phyloP scores from a whole-genome alignment of 2,113 vertebrate species.

The Sus scrofa region T2T-Sscrofa CM000812.6:21331501-21332000 shows the following conservation, averaged over 20 bases:
- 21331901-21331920: not conserved
- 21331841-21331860: not conserved
- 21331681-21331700: not conserved
- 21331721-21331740: not conserved
- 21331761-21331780: not conserved
- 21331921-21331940: not conserved
- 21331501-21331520: not conserved
- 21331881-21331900: not conserved
- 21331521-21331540: not conserved
- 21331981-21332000: not conserved
- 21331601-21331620: constrained; percentile 9
- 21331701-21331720: not conserved
- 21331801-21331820: not conserved
- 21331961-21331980: not conserved
- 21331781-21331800: not conserved
- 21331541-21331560: not conserved
- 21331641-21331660: not conserved
- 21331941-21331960: not conserved
- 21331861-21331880: not conserved
- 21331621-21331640: not conserved
- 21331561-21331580: not conserved
- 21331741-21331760: not conserved
- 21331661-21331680: not conserved
- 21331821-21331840: not conserved
- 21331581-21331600: not conserved